Evolutionary conservation across 2,797 vertebrate genomes (phyloP).

Genomic region (Neosilurus hyrtlii): DNA sequence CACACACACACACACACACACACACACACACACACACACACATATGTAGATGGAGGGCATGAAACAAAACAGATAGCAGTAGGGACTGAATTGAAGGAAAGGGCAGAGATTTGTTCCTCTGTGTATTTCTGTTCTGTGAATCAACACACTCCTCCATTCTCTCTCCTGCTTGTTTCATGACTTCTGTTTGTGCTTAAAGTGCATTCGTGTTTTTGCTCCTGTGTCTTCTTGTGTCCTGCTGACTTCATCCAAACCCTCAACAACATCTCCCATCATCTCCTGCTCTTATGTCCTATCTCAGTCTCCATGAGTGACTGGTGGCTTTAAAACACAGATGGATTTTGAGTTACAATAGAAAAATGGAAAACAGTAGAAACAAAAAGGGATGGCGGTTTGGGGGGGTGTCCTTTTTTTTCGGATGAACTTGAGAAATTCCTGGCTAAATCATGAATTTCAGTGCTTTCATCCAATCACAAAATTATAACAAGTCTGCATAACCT

Average conservation of each 20-base stretch:
- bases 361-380: background rate
- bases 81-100: conserved; percentile 11
- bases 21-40: conserved; percentile 21
- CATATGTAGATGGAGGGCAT: conserved; percentile 33
- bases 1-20: background rate
- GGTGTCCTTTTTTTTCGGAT: background rate
- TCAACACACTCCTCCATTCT: background rate
- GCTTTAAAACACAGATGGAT: conserved; percentile 27
- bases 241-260: conserved; percentile 17
- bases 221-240: conserved; percentile 32
- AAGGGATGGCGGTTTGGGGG: background rate
- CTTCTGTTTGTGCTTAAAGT: conserved; percentile 38
- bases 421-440: conserved; percentile 5
- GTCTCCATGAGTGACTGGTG: conserved; percentile 45
- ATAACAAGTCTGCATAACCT: background rate
- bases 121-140: conserved; percentile 40
- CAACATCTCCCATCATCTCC: conserved; percentile 29
- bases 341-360: conserved; percentile 7
- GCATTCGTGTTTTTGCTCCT: conserved; percentile 28
- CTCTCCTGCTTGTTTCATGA: conserved; percentile 23
- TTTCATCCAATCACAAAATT: background rate
- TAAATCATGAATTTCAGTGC: background rate
- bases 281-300: conserved; percentile 46
- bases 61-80: conserved; percentile 38
- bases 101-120: conserved; percentile 11